Base-by-base conservation (phyloP, 2,797 vertebrate species). In the Microctenopoma steveboyesi region DNA sequence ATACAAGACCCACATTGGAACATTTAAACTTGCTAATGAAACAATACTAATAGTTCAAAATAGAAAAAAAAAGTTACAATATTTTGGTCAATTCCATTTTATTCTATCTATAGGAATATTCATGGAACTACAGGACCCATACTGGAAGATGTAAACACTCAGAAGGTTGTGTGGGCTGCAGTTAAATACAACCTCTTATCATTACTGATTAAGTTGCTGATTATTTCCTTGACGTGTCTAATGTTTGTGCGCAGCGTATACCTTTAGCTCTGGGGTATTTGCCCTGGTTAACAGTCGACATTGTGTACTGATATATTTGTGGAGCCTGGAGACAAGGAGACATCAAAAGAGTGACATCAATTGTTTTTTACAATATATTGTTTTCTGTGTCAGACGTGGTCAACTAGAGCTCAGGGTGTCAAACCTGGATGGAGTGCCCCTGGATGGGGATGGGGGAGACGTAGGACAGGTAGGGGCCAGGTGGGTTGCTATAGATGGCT, bases 221-320 rank as follows among this genome's bases (percentile, higher is more conserved):
- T 46, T 46, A n/a, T 15, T n/a, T 7, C n/a, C 16, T 37, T 10
- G 9, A 37, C 10, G 30, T 6, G 7, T 33, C 5, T 6, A 33
- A 33, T 7, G 1, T 33, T 37, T 53, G 47, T 73, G 65, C 45
- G 16, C 53, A 46, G 33, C 14, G 14, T 3, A 15, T 74, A 95
- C 95, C 95, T 94, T 96, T 96, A 47, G 94, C 77, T 83, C 94
- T 82, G 76, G 92, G 85, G 83, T 95, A 96, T 61, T 96, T 96
- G 58, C 92, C 94, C 88, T 96, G 95, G 83, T 88, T 94, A 39
- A 95, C 93, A 3, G 95, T 78, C 0, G 95, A 91, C 77, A 96
- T 92, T 9, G 94, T 85, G 82, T 96, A 96, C 3, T 91, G 93
- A 74, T 95, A 96, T 93, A 96, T 93, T 85, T 94, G 95, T 55